Evolutionary conservation across 2,888 invertebrate species (phyloP).

Genomic region (Drosophila vallismaia): DNA sequence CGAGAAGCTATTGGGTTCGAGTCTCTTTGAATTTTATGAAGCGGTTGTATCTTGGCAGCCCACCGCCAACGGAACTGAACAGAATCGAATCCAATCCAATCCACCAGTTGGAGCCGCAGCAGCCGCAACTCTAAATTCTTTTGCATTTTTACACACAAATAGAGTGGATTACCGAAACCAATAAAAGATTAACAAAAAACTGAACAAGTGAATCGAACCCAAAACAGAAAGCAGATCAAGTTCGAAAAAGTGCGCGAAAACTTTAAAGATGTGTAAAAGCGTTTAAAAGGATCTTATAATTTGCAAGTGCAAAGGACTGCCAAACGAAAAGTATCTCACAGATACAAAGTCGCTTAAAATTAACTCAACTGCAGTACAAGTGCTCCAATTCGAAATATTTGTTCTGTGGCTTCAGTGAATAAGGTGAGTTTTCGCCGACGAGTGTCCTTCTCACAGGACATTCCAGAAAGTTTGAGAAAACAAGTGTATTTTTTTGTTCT

Average conservation of each 20-base stretch:
- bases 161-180: slow-evolving; percentile 56
- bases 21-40: slow-evolving; percentile 84
- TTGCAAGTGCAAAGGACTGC: slow-evolving; percentile 48
- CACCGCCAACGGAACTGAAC: slow-evolving; percentile 41
- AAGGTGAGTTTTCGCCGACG: slow-evolving; percentile 64
- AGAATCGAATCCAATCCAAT: slow-evolving; percentile 9
- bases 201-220: slow-evolving; percentile 37
- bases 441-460: slow-evolving; percentile 17
- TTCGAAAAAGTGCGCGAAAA: slow-evolving; percentile 63
- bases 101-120: slow-evolving; percentile 35
- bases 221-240: slow-evolving; percentile 23
- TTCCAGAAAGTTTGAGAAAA: background rate
- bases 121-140: slow-evolving; percentile 27
- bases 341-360: slow-evolving; percentile 26
- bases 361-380: slow-evolving; percentile 54
- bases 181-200: slow-evolving; percentile 25
- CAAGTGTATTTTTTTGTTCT: background rate
- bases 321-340: slow-evolving; percentile 23
- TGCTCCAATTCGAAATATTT: slow-evolving; percentile 45
- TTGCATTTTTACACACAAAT: slow-evolving; percentile 47
- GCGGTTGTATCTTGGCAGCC: slow-evolving; percentile 82
- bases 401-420: slow-evolving; percentile 63
- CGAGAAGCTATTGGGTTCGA: slow-evolving; percentile 84
- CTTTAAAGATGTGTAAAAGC: slow-evolving; percentile 47
- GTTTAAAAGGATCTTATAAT: slow-evolving; percentile 58